These are phyloP conservation scores for Aphelocoma coerulescens DNA, from an alignment of 2,113 vertebrate species.

Conservation along the genomic window DNA sequence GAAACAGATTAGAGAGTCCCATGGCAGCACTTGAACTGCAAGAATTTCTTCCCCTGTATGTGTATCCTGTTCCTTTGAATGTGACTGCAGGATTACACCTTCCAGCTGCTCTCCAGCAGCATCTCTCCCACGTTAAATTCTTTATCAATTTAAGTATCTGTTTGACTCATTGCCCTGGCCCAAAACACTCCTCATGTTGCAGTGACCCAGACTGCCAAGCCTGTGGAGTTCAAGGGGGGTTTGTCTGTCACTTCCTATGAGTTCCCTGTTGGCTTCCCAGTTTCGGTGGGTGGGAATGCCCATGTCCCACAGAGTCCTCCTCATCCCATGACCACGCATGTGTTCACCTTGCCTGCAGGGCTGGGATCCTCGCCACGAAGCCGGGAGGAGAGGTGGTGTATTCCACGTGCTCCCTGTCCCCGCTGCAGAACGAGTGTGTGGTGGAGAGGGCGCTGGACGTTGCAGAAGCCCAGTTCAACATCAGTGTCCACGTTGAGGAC, in stretches of 20 bases:
- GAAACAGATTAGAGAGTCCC: not conserved
- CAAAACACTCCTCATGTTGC: not conserved
- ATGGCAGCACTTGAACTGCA: not conserved
- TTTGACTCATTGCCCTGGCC: not conserved
- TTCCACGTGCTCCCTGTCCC: slow-evolving; percentile 90
- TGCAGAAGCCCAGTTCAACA: slow-evolving; percentile 74
- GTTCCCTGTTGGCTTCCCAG: rapidly evolving
- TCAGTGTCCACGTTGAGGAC: slow-evolving; percentile 73
- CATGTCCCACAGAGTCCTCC: not conserved
- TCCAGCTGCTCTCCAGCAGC: not conserved
- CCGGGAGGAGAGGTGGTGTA: slow-evolving; percentile 86
- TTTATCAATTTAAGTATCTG: not conserved
- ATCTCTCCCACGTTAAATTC: rapidly evolving
- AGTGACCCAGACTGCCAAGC: not conserved
- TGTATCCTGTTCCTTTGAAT: not conserved
- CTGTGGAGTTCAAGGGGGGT: not conserved
- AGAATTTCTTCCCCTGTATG: rapidly evolving
- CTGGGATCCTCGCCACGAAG: slow-evolving; percentile 81
- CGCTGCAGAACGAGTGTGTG: slow-evolving; percentile 88
- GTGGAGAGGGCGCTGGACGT: slow-evolving; percentile 78
- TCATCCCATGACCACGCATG: rapidly evolving
- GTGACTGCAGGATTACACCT: not conserved
- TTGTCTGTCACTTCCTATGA: not conserved
- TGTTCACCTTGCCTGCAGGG: slow-evolving; percentile 64
- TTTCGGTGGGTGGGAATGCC: not conserved